Conservation (phyloP, 2,888 invertebrate species). For the Calephelis perditalis region DNA sequence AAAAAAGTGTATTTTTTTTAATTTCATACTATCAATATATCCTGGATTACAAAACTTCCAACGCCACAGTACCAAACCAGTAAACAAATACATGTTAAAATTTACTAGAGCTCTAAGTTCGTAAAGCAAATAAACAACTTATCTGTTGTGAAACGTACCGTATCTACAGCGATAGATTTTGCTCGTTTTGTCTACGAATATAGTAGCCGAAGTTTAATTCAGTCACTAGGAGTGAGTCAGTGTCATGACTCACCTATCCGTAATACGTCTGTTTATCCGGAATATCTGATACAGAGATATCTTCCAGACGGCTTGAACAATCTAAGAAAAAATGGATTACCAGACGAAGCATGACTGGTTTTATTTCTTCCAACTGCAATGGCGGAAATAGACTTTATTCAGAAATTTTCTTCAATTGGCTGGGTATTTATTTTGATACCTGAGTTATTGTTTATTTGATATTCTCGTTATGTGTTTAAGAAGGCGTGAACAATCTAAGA, state of each 20-base stretch:
- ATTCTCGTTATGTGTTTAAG: conserved; percentile 27
- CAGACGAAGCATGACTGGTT: conserved; percentile 32
- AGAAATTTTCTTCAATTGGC: not conserved
- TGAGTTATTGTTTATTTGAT: too few relatives aligned
- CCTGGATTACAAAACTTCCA: too few relatives aligned
- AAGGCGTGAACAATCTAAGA: too few relatives aligned
- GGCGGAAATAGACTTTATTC: conserved; percentile 11
- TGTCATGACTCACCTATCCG: conserved; percentile 32
- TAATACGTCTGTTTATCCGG: conserved; percentile 29
- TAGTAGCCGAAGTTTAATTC: conserved; percentile 39
- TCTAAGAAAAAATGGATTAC: conserved; percentile 32
- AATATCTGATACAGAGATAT: conserved; percentile 30
- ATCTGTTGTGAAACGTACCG: conserved; percentile 6
- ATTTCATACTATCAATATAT: too few relatives aligned
- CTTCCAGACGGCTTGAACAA: conserved; percentile 36
- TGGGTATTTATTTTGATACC: too few relatives aligned
- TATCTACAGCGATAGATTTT: conserved; percentile 14
- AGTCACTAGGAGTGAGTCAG: conserved; percentile 38
- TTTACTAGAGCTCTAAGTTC: not conserved
- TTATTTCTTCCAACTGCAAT: conserved; percentile 25
- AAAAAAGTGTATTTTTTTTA: too few relatives aligned
- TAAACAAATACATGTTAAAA: too few relatives aligned
- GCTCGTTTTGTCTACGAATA: conserved; percentile 25
- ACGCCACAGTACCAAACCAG: too few relatives aligned
- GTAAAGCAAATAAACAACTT: not conserved